Evolutionary conservation across 2,113 vertebrate genomes (phyloP).

Genomic region (Mesitornis unicolor): DNA sequence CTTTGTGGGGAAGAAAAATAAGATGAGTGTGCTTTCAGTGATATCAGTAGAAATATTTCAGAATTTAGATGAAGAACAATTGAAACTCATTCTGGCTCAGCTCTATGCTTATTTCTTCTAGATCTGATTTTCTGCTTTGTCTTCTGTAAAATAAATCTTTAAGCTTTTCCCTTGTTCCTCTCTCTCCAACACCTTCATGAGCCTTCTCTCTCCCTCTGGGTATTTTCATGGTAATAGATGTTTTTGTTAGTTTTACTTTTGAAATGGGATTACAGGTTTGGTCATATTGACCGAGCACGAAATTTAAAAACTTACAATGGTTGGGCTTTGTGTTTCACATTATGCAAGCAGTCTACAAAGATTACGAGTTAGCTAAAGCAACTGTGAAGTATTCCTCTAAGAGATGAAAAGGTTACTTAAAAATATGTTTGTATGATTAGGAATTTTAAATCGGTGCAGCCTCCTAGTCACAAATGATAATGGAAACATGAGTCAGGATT

Average conservation of each 20-base stretch:
- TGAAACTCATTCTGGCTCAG: not conserved
- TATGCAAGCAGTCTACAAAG: not conserved
- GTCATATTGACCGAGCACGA: not conserved
- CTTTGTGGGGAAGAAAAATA: not conserved
- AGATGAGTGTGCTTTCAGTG: not conserved
- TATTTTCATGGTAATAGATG: not conserved
- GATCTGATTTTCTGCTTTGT: not conserved
- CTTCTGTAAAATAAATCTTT: not conserved
- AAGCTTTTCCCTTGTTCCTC: not conserved
- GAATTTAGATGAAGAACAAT: not conserved
- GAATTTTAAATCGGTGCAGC: not conserved
- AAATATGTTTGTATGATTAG: not conserved
- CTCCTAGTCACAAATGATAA: not conserved
- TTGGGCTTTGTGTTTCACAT: not conserved
- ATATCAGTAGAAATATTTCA: not conserved
- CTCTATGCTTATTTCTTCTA: not conserved
- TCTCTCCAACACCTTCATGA: not conserved
- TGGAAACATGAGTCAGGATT: not conserved
- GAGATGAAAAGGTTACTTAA: not conserved
- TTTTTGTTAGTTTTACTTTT: not conserved
- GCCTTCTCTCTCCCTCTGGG: not conserved
- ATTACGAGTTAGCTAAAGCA: not conserved
- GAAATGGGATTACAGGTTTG: not conserved
- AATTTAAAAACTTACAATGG: not conserved
- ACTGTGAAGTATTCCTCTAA: not conserved